Evolutionary conservation across 2,888 invertebrate species (phyloP).

Genomic region (Drosophila anomalipes): DNA sequence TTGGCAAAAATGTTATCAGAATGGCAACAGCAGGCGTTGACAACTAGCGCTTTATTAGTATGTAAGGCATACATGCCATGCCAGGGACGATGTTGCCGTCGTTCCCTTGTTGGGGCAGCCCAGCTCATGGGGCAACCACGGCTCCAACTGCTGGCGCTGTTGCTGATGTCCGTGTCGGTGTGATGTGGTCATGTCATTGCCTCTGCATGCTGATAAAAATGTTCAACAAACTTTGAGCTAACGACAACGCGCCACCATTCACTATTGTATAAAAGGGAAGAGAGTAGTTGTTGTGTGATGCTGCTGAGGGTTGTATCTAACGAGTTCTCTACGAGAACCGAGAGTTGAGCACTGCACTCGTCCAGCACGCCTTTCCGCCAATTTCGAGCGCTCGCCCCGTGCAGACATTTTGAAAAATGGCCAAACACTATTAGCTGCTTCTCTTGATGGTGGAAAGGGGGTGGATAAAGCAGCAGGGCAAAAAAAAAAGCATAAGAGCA

Average conservation of each 20-base stretch:
- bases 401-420: slow-evolving; percentile 73
- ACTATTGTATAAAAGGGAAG: slow-evolving; percentile 11
- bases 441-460: slow-evolving; percentile 5
- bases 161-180: slow-evolving; percentile 52
- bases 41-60: slow-evolving; percentile 76
- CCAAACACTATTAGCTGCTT: slow-evolving; percentile 79
- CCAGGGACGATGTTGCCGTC: slow-evolving; percentile 50
- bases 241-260: slow-evolving; percentile 60
- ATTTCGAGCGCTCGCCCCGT: slow-evolving; percentile 24
- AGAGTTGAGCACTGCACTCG: slow-evolving; percentile 9
- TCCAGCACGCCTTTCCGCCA: slow-evolving; percentile 40
- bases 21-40: slow-evolving; percentile 40
- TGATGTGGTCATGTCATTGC: slow-evolving; percentile 81
- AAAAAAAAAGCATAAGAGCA: slow-evolving; percentile 4
- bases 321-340: slow-evolving; percentile 42
- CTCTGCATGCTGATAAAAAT: slow-evolving; percentile 74
- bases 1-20: slow-evolving; percentile 21
- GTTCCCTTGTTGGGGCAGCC: slow-evolving; percentile 64
- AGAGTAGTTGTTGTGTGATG: slow-evolving; percentile 2
- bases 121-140: slow-evolving; percentile 9
- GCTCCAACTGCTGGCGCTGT: slow-evolving; percentile 15
- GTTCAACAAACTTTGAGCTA: slow-evolving; percentile 78
- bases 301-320: slow-evolving; percentile 31
- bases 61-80: slow-evolving; percentile 72
- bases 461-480: background rate